Percentiles rank a stretch among this genome's conserved stretches.
These are phyloP conservation scores for Gortyna flavago DNA, from an alignment of 2,888 invertebrate genomes.

Conservation along the genomic window DNA sequence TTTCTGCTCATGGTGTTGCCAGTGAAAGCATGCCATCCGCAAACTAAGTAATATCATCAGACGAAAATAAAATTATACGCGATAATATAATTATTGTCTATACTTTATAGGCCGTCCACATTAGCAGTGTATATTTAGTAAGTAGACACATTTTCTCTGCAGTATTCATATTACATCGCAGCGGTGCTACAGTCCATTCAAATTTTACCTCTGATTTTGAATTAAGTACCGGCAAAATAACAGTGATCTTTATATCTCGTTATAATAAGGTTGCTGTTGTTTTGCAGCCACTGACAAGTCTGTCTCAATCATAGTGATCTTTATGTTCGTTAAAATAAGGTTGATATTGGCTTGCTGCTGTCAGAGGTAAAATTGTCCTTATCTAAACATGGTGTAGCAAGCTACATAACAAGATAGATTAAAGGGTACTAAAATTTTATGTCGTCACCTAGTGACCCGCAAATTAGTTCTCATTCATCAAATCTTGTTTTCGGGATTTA, in stretches of 20 bases:
- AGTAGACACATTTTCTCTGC: not conserved
- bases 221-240: too few species aligned
- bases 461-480: conserved; percentile 1
- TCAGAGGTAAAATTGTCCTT: not conserved
- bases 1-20: too few species aligned
- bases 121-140: not conserved
- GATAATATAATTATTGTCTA: not conserved
- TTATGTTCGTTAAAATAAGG: too few species aligned
- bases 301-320: too few species aligned
- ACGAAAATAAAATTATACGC: not conserved
- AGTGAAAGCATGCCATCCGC: not conserved
- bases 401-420: too few species aligned
- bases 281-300: too few species aligned
- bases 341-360: too few species aligned
- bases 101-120: not conserved
- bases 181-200: not conserved
- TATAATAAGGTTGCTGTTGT: too few species aligned
- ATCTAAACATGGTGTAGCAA: not conserved
- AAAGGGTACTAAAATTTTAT: not conserved
- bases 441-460: not conserved
- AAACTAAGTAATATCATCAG: not conserved
- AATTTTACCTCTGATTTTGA: too few species aligned
- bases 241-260: too few species aligned
- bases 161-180: not conserved
- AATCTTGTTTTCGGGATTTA: conserved; percentile 25